phyloP scores from a whole-genome alignment of 2,888 invertebrate species.

The Schrankia costaestrigalis region DNA sequence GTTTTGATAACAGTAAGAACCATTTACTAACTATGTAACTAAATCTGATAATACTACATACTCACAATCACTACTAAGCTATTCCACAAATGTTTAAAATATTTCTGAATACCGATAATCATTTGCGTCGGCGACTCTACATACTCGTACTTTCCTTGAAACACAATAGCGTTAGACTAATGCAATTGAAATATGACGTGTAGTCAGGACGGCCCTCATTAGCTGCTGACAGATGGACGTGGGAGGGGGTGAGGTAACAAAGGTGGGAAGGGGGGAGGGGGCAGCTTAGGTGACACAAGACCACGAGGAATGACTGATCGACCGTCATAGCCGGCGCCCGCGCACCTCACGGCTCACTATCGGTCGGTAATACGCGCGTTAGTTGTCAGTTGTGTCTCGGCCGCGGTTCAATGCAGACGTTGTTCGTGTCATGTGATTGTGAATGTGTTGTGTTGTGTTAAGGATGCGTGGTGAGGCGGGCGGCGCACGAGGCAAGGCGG shows the following conservation, averaged over 20 bases:
- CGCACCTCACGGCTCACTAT: slow-evolving; percentile 51
- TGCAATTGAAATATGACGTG: slow-evolving; percentile 35
- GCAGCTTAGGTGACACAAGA: slow-evolving; percentile 54
- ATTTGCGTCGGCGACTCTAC: slow-evolving; percentile 18
- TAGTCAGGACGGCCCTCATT: slow-evolving; percentile 68
- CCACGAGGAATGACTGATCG: slow-evolving; percentile 73
- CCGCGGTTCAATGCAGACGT: slow-evolving; percentile 72
- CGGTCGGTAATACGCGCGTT: slow-evolving; percentile 38
- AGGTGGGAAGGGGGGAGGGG: slow-evolving; percentile 33
- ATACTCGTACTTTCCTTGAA: slow-evolving; percentile 19
- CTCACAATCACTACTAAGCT: too few relatives aligned
- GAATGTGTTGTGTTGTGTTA: slow-evolving; percentile 62
- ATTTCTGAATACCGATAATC: too few relatives aligned
- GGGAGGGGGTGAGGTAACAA: slow-evolving; percentile 21
- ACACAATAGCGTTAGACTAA: slow-evolving; percentile 25
- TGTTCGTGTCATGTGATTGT: slow-evolving; percentile 55
- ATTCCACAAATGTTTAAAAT: too few relatives aligned
- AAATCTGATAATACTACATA: too few relatives aligned
- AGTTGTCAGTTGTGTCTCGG: slow-evolving; percentile 63
- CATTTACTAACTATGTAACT: too few relatives aligned
- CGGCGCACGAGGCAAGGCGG: slow-evolving; percentile 74
- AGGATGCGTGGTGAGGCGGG: slow-evolving; percentile 77
- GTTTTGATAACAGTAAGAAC: too few relatives aligned
- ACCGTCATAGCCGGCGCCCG: slow-evolving; percentile 67
- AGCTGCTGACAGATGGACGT: slow-evolving; percentile 37